Evolutionary conservation across 1,140 invertebrate genomes (phyloP).

Genomic region (Drosophila dunni): DNA sequence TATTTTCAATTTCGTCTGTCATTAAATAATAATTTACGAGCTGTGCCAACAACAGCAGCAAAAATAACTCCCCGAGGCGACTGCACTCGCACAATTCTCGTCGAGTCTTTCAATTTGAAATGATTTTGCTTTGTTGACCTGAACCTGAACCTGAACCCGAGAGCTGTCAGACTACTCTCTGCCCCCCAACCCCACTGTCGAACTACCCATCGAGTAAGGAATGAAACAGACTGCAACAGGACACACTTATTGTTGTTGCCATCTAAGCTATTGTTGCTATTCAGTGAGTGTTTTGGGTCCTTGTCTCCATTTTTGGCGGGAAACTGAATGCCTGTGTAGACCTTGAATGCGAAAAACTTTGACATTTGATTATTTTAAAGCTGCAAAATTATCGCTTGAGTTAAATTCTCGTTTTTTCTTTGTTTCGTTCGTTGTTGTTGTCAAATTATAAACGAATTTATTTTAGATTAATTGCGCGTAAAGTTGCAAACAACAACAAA

Average conservation of each 20-base stretch:
- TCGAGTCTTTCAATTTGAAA: slow-evolving; percentile 66
- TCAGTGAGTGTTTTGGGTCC: neutral
- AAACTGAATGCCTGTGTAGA: slow-evolving; percentile 1
- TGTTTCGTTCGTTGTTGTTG: slow-evolving; percentile 56
- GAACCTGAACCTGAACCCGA: slow-evolving; percentile 50
- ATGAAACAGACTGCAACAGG: slow-evolving; percentile 25
- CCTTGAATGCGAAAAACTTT: slow-evolving; percentile 33
- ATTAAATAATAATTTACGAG: slow-evolving; percentile 82
- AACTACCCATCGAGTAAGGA: neutral
- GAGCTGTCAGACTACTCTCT: slow-evolving; percentile 21
- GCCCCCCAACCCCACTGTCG: neutral
- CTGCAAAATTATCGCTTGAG: slow-evolving; percentile 30
- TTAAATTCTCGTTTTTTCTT: slow-evolving; percentile 17
- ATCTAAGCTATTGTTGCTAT: slow-evolving; percentile 40
- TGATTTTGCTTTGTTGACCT: slow-evolving; percentile 73
- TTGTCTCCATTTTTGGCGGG: slow-evolving; percentile 46
- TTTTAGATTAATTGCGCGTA: slow-evolving; percentile 84
- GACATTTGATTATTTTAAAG: slow-evolving; percentile 74
- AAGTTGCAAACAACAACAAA: slow-evolving; percentile 71
- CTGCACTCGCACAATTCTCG: slow-evolving; percentile 39
- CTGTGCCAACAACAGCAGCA: slow-evolving; percentile 30
- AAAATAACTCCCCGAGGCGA: slow-evolving; percentile 52
- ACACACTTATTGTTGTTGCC: slow-evolving; percentile 41
- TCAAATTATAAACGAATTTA: slow-evolving; percentile 84
- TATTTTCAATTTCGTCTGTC: slow-evolving; percentile 80